Evolutionary conservation across 2,113 vertebrate species (phyloP).

Genomic region (Cricetomys ansorgei): DNA sequence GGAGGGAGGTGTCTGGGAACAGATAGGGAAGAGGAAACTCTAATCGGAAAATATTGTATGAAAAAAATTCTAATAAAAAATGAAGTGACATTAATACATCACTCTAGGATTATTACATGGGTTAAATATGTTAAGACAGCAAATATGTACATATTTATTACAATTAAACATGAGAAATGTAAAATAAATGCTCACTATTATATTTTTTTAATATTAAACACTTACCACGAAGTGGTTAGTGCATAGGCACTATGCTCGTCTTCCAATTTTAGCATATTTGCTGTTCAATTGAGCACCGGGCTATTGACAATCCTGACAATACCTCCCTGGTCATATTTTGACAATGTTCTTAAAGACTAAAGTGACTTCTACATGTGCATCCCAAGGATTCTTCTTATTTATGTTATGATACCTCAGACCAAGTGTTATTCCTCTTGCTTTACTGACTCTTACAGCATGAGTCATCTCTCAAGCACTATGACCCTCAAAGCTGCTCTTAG

Average conservation of each 20-base stretch:
- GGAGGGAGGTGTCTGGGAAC: no score
- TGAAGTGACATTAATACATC: neutral
- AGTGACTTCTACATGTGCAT: neutral
- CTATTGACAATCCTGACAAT: neutral
- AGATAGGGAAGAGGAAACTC: neutral
- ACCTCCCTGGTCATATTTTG: neutral
- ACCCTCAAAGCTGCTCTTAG: neutral
- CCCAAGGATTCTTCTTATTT: neutral
- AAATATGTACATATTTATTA: no score
- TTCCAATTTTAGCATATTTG: neutral
- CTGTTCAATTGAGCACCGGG: neutral
- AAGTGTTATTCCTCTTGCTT: neutral
- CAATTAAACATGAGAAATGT: neutral
- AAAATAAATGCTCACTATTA: neutral
- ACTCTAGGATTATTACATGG: neutral
- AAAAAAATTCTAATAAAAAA: neutral
- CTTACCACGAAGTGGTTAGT: neutral
- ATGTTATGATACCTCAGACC: neutral
- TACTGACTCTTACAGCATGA: neutral
- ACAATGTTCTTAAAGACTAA: neutral
- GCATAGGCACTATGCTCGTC: neutral
- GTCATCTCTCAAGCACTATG: neutral
- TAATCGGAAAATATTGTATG: neutral
- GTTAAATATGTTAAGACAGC: no score
- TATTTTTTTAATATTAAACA: neutral